Base-by-base conservation (phyloP, 1,140 invertebrate species). In the Papilio polytes region DNA sequence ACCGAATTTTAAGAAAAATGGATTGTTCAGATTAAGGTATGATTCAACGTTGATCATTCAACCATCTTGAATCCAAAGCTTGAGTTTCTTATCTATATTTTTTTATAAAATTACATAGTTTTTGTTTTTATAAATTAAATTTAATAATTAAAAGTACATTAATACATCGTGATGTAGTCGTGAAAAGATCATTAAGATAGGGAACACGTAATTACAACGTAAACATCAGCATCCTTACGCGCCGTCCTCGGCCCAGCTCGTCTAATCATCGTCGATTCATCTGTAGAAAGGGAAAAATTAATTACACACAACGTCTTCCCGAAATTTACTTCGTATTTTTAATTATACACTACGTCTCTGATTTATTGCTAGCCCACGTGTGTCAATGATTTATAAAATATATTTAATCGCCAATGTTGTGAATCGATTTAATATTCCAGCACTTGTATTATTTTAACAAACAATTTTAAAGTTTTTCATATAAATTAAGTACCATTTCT, bases 181-280 rank as follows among this genome's bases (percentile, higher is more conserved):
- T 92, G 88, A 88, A 90, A 91, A 89, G 88, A 89, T 90, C 90
- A 93, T 93, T 93, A 92, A 90, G 86, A 83, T 74, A 81, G 80
- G 77, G 83, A 88, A 82, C 85, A 80, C 80, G 86, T 90, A 93
- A 94, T 94, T 94, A 94, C 87, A 91, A 87, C 79, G 80, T 87
- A 91, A 93, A 94, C 92, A 93, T 92, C 91, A 92, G 91, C 91
- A 89, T 92, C 89, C 83, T 89, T 85, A 81, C 83, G 82, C 85
- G 90, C 83, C 88, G 88, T 88, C 88, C 85, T 88, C 82, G 80
- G 83, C 81, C 84, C 84, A 84, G 85, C 85, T 84, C 87, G 81
- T 88, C 90, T 91, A 92, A 94, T 93, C 89, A 91, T 90, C 89
- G 89, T 88, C 89, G 89, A 94, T 94, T 93, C 92, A 91, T 94